Evolutionary conservation across 2,113 vertebrate species (phyloP), one percentile per base, ranked within the genome.

Genomic region (Phylloscopus trochiloides): DNA sequence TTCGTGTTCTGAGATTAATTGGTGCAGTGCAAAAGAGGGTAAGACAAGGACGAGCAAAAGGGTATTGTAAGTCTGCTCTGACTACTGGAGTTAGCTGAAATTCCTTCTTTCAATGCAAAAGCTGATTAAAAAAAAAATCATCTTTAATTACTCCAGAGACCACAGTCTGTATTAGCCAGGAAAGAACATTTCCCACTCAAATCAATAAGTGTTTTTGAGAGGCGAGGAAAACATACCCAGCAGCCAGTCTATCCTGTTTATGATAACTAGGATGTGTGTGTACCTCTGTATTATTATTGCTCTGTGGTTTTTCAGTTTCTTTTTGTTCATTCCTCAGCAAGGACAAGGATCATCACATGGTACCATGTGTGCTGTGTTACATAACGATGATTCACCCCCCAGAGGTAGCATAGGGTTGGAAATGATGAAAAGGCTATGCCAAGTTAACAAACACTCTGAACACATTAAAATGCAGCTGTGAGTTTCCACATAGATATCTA

Each of bases 381-480:
- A 54, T 34, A 90, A 75, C 75, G 85, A 87, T 70, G 70, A 76
- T 75, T 84, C 73, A 75, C 43, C 31, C 24, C 26, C 89, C 88
- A 81, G 94, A 74, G 47, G 77, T 20, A 77, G 63, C 52, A 81
- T 9, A 28, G 48, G 51, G 75, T 10, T 90, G 63, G 55, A 96
- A 96, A 94, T 92, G 36, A 94, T 87, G 63, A 77, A 97, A 95
- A 94, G 65, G 19, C 10, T 73, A 40, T 87, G 93, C 62, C 92
- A 92, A 90, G 82, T 82, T 96, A 63, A 43, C 80, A 94, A 96
- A 93, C 67, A 95, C 80, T 66, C 26, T 79, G 34, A 45, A 50
- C 81, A 65, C 34, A 94, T 97, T 97, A 84, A 85, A 81, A 75
- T 40, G 72, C 71, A 86, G 68, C 63, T 93, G 59, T 65, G 67